Base-by-base conservation (phyloP, 2,888 invertebrate genomes). In the Xestia xanthographa region DNA sequence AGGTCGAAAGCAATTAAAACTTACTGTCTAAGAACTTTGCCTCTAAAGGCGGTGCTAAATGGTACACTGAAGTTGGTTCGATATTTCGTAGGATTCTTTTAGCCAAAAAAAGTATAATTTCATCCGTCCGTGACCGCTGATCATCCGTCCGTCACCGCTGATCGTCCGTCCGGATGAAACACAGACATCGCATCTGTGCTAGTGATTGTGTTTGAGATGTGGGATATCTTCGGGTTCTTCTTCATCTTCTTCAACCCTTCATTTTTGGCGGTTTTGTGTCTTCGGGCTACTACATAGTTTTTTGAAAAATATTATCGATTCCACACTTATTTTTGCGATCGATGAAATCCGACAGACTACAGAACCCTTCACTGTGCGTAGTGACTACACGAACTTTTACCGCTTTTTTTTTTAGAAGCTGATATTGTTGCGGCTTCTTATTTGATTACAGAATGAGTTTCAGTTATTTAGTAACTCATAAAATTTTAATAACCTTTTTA, bases 1-100 rank as follows among this genome's bases (percentile, higher is more conserved):
- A 89, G 87, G 89, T 91, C 85, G 85, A 90, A 92, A 92, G 90
- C 91, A 93, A 94, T 94, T 93, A 92, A 91, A 93, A 92, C n/a
- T n/a, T n/a, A n/a, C 89, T 89, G 91, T 88, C 92, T 90, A 83
- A 83, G 76, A 93, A 92, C 86, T 94, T 93, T 87, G 85, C 87
- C 85, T 86, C 85, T 69, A 72, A 86, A 83, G 70, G 75, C 77
- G 43, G 53, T 75, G 72, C 66, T 86, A 82, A 84, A 84, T 79
- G 72, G 69, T 70, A 45, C 60, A 66, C 43, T 67, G 74, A 78
- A 80, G 67, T 58, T 38, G 17, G 48, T 53, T 77, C 66, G 58
- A 79, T 73, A 53, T 72, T 72, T 67, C 77, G 17, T 58, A 58
- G 29, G 20, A 20, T 29, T 58, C 20, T 20, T 20, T 34, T 34